phyloP scores from a whole-genome alignment of 2,888 invertebrate genomes.

The Pachycephus smyrnensis region DNA sequence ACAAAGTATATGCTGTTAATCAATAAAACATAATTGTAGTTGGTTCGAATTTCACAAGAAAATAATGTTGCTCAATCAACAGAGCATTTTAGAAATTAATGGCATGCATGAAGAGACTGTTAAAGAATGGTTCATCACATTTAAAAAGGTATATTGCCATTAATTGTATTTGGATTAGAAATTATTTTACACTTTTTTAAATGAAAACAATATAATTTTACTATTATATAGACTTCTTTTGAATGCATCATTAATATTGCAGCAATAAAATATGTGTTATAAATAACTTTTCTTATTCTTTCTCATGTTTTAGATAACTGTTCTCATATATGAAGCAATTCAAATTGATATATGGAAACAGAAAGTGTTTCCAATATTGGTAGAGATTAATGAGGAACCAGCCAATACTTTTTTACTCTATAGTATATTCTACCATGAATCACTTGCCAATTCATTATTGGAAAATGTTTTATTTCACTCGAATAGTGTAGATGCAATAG shows the following conservation, averaged over 20 bases:
- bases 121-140: constrained; percentile 83
- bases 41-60: constrained; percentile 88
- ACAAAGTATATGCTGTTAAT: constrained; percentile 17
- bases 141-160: constrained; percentile 73
- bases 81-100: constrained; percentile 85
- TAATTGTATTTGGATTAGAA: constrained; percentile 7
- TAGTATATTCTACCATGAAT: constrained; percentile 86
- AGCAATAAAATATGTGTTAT: constrained; percentile 8
- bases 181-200: not conserved
- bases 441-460: constrained; percentile 81
- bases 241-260: constrained; percentile 5
- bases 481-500: constrained; percentile 82
- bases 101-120: constrained; percentile 84
- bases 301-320: constrained; percentile 72
- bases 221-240: not conserved
- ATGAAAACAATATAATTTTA: constrained; percentile 10
- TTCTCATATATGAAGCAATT: constrained; percentile 86
- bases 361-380: constrained; percentile 82
- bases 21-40: constrained; percentile 62
- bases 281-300: constrained; percentile 6
- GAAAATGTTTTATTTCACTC: constrained; percentile 87
- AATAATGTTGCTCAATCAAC: constrained; percentile 87
- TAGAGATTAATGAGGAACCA: constrained; percentile 76
- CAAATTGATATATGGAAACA: constrained; percentile 87
- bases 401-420: constrained; percentile 81